Conservation (phyloP, 2,113 vertebrate genomes). For the Prochilodus magdalenae region DNA sequence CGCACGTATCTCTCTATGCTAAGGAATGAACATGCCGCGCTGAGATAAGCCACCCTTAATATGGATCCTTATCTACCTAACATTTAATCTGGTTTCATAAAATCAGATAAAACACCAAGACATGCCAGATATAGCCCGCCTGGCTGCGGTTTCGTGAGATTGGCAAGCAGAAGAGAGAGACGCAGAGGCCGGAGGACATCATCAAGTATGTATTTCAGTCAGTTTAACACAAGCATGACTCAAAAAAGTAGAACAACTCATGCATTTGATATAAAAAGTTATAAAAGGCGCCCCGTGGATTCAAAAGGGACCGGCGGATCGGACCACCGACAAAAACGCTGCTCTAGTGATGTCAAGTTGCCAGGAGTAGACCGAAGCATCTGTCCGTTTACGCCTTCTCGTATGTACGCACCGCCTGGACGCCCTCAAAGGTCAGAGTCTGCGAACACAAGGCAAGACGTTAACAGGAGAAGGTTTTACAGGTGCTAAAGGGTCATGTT, state of each 20-base stretch:
- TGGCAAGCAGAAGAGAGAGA: background rate
- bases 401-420: constrained; percentile 90
- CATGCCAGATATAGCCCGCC: no score
- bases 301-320: constrained; percentile 52
- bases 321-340: constrained; percentile 55
- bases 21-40: background rate
- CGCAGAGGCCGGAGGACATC: background rate
- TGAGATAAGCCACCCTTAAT: constrained; percentile 1
- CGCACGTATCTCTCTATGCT: background rate
- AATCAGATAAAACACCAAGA: no score
- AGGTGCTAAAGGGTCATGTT: no score
- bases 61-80: background rate
- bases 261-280: constrained; percentile 59
- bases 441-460: constrained; percentile 69
- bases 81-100: background rate
- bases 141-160: no score
- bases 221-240: constrained; percentile 34
- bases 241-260: constrained; percentile 25
- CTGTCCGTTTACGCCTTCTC: constrained; percentile 85
- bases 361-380: constrained; percentile 48
- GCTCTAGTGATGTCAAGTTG: constrained; percentile 50
- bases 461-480: background rate
- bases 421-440: constrained; percentile 89
- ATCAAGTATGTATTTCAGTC: constrained; percentile 46
- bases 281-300: constrained; percentile 35